phyloP scores from a whole-genome alignment of 2,888 invertebrate species.

The Plusia festucae region DNA sequence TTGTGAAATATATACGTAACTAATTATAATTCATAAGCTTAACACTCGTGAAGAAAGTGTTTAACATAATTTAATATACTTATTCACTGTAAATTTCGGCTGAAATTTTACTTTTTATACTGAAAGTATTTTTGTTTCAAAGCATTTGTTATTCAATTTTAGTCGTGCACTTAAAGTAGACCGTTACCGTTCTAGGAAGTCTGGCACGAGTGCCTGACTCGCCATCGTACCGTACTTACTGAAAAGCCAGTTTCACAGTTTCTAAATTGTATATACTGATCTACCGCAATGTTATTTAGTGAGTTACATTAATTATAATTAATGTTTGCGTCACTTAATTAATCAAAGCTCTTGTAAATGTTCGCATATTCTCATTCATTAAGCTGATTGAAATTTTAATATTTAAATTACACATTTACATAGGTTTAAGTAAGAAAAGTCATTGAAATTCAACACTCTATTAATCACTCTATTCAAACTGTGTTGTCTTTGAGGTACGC shows the following conservation, averaged over 20 bases:
- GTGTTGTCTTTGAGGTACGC: no score
- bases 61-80: conserved; percentile 11
- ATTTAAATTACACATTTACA: conserved; percentile 11
- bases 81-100: conserved; percentile 22
- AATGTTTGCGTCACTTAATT: conserved; percentile 52
- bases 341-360: conserved; percentile 39
- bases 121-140: conserved; percentile 37
- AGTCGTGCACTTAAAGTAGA: conserved; percentile 56
- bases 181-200: conserved; percentile 48
- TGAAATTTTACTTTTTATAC: conserved; percentile 31
- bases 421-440: neutral
- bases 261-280: conserved; percentile 41
- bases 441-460: no score
- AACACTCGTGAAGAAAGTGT: conserved; percentile 1
- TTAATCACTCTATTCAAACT: no score
- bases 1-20: no score
- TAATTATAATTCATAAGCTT: no score
- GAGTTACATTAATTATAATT: conserved; percentile 26
- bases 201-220: conserved; percentile 30
- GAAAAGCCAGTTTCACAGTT: conserved; percentile 26
- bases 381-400: conserved; percentile 15
- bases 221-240: conserved; percentile 34
- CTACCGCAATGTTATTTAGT: conserved; percentile 21
- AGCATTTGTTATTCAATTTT: conserved; percentile 53
- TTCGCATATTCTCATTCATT: conserved; percentile 27